These are phyloP conservation scores for Oreochromis tanganicae DNA, from an alignment of 2,113 vertebrate species.

Conservation along the genomic window DNA sequence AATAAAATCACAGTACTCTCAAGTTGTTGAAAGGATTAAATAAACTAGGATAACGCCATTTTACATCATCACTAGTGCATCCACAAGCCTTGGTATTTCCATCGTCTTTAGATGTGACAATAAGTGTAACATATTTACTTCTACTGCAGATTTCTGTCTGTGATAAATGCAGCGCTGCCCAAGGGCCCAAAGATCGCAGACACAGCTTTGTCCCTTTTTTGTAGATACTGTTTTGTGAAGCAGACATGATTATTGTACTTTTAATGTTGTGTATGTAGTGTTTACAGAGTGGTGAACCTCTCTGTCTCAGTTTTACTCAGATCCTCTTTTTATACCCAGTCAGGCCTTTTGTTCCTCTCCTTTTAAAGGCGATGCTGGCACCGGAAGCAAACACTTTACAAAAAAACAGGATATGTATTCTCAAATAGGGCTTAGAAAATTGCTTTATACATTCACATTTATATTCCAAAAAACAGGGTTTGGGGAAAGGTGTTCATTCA, in stretches of 20 bases:
- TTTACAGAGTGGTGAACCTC: neutral
- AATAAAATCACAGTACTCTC: neutral
- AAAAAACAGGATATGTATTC: neutral
- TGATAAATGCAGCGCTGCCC: neutral
- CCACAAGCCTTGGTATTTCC: neutral
- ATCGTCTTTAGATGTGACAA: neutral
- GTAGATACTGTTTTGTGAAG: neutral
- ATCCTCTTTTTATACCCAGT: neutral
- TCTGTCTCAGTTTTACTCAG: neutral
- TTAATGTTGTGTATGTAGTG: neutral
- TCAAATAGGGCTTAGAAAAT: neutral
- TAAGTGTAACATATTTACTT: neutral
- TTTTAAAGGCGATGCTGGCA: neutral
- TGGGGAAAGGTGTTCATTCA: neutral
- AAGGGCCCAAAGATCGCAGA: neutral
- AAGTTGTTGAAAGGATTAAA: neutral
- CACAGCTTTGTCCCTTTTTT: neutral
- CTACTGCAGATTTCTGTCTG: neutral
- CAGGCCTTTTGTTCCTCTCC: neutral
- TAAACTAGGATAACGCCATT: neutral
- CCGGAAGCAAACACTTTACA: neutral
- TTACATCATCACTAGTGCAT: neutral
- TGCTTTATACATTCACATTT: neutral
- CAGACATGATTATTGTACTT: neutral
- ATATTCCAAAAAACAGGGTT: accelerated